Percentiles rank a stretch among this genome's conserved stretches.
Evolutionary conservation across 2,888 invertebrate genomes (phyloP).

Genomic region (Odontocolon sp.): DNA sequence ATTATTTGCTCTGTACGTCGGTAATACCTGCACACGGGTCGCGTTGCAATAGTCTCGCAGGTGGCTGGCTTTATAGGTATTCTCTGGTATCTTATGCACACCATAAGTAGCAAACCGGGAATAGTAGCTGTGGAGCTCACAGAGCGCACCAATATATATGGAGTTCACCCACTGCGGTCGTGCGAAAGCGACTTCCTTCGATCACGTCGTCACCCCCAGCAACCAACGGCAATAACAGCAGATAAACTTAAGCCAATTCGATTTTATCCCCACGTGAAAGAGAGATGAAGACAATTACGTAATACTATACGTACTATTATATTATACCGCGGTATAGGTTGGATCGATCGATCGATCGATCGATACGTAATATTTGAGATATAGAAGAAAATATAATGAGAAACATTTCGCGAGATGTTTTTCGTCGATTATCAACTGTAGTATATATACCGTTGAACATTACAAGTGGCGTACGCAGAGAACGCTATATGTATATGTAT

Average conservation of each 20-base stretch:
- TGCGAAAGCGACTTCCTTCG: conserved; percentile 77
- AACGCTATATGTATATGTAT: too few relatives aligned
- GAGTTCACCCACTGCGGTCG: conserved; percentile 67
- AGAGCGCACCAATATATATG: conserved; percentile 40
- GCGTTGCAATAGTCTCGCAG: conserved; percentile 55
- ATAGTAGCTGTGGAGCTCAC: conserved; percentile 37
- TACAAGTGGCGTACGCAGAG: too few relatives aligned
- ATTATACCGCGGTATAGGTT: background rate
- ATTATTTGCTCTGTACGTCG: conserved; percentile 44
- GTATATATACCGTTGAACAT: too few relatives aligned
- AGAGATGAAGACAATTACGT: conserved; percentile 60
- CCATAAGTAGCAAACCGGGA: conserved; percentile 54
- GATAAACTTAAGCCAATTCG: conserved; percentile 54
- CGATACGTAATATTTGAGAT: conserved; percentile 43
- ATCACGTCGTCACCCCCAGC: conserved; percentile 60
- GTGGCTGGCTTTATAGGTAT: conserved; percentile 58
- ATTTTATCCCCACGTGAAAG: conserved; percentile 48
- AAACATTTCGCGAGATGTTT: conserved; percentile 39
- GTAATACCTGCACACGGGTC: conserved; percentile 23
- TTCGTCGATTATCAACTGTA: conserved; percentile 31
- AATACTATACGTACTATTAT: too few relatives aligned
- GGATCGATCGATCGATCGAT: conserved; percentile 35
- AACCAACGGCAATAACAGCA: conserved; percentile 43
- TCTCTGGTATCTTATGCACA: conserved; percentile 43
- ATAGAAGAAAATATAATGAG: conserved; percentile 48